Percentiles rank a stretch among this genome's conserved stretches.
These are phyloP conservation scores for Hemibagrus guttatus DNA, from an alignment of 2,797 vertebrate genomes.

Conservation along the genomic window DNA sequence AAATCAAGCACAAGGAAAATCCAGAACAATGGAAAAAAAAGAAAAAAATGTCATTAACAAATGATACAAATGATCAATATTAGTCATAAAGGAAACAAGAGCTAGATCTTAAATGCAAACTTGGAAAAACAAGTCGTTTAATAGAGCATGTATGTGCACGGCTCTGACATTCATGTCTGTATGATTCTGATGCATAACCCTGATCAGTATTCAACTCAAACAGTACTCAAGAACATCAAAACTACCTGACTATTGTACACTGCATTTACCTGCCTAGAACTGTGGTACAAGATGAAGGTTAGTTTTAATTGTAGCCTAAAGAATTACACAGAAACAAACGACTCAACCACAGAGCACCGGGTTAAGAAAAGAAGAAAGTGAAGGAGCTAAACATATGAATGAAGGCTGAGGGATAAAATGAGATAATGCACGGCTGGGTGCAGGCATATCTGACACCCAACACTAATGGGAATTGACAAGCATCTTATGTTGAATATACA, in stretches of 20 bases:
- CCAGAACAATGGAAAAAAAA: conserved; percentile 32
- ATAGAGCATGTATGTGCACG: conserved; percentile 56
- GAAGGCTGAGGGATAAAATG: background rate
- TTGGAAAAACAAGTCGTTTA: conserved; percentile 48
- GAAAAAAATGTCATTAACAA: conserved; percentile 39
- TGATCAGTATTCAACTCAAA: conserved; percentile 54
- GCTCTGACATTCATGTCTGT: conserved; percentile 53
- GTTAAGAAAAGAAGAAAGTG: background rate
- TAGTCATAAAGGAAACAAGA: conserved; percentile 51
- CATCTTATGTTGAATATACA: conserved; percentile 33
- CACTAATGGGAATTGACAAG: conserved; percentile 9
- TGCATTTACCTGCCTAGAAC: conserved; percentile 45
- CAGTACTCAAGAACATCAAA: conserved; percentile 31
- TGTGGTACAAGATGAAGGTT: conserved; percentile 17
- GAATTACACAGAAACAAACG: conserved; percentile 13
- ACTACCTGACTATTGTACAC: conserved; percentile 38
- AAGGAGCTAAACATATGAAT: conserved; percentile 7
- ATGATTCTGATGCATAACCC: conserved; percentile 47
- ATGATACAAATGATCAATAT: conserved; percentile 55
- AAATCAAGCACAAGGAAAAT: conserved; percentile 59
- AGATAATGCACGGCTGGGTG: conserved; percentile 23
- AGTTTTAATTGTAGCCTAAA: conserved; percentile 10
- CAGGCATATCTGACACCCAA: conserved; percentile 13
- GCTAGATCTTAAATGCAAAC: conserved; percentile 50
- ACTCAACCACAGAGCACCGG: conserved; percentile 11